These are phyloP conservation scores for Heliconius hewitsoni DNA, from an alignment of 1,140 invertebrate genomes.

Conservation along the genomic window DNA sequence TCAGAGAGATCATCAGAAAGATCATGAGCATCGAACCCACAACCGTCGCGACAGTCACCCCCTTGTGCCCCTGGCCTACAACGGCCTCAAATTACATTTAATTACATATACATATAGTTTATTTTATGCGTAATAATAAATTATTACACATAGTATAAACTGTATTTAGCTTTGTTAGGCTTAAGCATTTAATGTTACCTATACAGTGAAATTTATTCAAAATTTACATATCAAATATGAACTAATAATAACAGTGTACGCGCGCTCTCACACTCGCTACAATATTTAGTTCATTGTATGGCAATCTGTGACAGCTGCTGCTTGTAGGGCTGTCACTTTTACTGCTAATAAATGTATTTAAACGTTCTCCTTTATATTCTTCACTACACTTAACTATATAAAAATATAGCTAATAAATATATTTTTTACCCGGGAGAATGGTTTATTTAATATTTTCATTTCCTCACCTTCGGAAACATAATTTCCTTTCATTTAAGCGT, in stretches of 20 bases:
- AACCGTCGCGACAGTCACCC: no score
- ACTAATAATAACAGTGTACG: constrained; percentile 27
- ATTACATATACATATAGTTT: no score
- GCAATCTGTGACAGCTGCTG: constrained; percentile 28
- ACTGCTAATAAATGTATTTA: background rate
- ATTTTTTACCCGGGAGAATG: no score
- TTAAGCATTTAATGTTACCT: constrained; percentile 16
- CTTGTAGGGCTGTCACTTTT: background rate
- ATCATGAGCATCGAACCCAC: no score
- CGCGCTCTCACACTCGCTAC: constrained; percentile 26
- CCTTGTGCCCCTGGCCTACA: no score
- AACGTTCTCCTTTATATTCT: background rate
- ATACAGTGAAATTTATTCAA: constrained; percentile 1
- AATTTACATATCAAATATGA: constrained; percentile 26
- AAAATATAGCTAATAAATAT: no score
- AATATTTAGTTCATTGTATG: constrained; percentile 34
- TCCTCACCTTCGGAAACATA: no score
- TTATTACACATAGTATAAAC: background rate
- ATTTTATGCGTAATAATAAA: background rate
- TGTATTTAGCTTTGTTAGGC: constrained; percentile 9
- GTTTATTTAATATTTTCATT: no score
- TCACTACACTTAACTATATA: no score
- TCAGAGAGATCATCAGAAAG: no score
- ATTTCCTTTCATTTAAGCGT: no score
- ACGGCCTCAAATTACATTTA: no score